These are phyloP conservation scores for Hemichromis elongatus DNA, from an alignment of 2,113 vertebrate species.

Conservation along the genomic window DNA sequence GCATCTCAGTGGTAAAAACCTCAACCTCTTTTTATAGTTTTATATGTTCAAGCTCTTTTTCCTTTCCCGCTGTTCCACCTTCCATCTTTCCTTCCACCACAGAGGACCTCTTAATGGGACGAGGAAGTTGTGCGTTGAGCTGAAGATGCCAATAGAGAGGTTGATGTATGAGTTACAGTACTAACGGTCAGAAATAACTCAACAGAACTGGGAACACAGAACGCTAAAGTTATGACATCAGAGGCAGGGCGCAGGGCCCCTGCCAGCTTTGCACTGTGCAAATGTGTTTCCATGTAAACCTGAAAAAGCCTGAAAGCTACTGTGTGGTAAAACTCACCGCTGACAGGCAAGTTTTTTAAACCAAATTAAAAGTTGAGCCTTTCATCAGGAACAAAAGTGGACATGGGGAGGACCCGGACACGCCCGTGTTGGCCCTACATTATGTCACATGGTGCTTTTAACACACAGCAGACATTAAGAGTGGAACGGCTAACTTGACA, in stretches of 20 bases:
- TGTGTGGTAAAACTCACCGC: background rate
- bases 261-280: background rate
- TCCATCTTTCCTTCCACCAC: background rate
- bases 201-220: background rate
- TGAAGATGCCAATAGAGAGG: background rate
- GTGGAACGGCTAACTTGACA: background rate
- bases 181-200: background rate
- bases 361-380: background rate
- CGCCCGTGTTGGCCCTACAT: background rate
- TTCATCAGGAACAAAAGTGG: background rate
- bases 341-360: background rate
- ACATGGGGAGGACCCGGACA: background rate
- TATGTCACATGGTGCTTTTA: background rate
- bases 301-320: background rate
- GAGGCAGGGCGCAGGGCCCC: background rate
- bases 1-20: background rate
- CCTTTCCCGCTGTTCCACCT: background rate
- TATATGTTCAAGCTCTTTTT: background rate
- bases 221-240: background rate
- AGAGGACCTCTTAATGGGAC: conserved; percentile 8
- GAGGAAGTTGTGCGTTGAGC: background rate
- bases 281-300: background rate
- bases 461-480: background rate
- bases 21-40: background rate
- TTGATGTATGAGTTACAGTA: background rate